Percentiles rank a stretch among this genome's conserved stretches.
Conservation (phyloP, 2,888 invertebrate species). For the Epicampocera succincta region DNA sequence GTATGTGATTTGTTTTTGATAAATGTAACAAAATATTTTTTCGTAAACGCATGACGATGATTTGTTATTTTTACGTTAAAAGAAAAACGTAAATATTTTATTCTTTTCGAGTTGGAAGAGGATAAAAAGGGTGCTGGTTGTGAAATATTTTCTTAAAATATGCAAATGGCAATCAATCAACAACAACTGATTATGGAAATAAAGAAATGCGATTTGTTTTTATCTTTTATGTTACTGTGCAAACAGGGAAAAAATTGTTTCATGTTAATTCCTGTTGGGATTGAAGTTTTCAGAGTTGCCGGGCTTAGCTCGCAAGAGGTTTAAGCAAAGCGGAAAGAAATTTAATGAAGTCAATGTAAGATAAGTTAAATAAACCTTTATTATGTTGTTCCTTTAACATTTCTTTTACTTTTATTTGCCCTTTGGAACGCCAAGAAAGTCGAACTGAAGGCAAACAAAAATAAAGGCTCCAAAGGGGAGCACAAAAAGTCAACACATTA, state of each 20-base stretch:
- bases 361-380: constrained; percentile 46
- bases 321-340: neutral
- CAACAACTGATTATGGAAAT: constrained; percentile 52
- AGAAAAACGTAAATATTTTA: neutral
- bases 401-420: neutral
- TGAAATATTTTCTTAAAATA: constrained; percentile 45
- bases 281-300: neutral
- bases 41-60: constrained; percentile 12
- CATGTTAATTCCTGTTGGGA: neutral
- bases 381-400: neutral
- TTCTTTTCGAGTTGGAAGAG: neutral
- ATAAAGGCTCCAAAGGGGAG: neutral
- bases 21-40: constrained; percentile 36
- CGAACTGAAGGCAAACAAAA: neutral
- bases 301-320: neutral
- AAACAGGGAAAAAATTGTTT: too few relatives aligned
- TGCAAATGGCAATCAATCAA: constrained; percentile 65
- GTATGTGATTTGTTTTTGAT: constrained; percentile 37
- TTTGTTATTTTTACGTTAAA: constrained; percentile 26
- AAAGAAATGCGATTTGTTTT: constrained; percentile 19
- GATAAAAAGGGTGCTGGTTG: neutral
- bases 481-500: constrained; percentile 31
- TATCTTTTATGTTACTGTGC: neutral
- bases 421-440: neutral
- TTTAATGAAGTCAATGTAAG: constrained; percentile 46